Conservation (phyloP, 2,113 vertebrate genomes). For the Paedocypris sp. region DNA sequence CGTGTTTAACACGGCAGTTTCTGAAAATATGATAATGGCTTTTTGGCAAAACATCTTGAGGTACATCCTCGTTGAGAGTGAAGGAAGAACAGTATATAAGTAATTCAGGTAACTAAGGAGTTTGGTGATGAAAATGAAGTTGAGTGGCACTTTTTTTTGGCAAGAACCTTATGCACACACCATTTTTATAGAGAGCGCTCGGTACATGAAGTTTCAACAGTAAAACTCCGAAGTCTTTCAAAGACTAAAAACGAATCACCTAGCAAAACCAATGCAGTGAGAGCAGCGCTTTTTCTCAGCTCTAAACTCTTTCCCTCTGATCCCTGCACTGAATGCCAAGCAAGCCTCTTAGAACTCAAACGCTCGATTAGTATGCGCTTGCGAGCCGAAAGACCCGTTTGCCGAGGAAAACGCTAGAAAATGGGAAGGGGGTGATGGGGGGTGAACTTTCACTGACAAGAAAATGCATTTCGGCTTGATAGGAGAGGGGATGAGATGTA, state of each 20-base stretch:
- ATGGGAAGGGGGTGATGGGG: neutral
- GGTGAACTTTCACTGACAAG: slow-evolving; percentile 32
- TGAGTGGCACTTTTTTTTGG: neutral
- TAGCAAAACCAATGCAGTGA: slow-evolving; percentile 36
- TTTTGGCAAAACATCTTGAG: no score
- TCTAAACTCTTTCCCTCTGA: slow-evolving; percentile 13
- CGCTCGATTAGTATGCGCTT: slow-evolving; percentile 36
- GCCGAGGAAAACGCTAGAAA: neutral
- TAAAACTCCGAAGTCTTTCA: slow-evolving; percentile 39
- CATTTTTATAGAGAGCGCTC: slow-evolving; percentile 41
- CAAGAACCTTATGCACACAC: slow-evolving; percentile 25
- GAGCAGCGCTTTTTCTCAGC: slow-evolving; percentile 38
- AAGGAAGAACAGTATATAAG: no score
- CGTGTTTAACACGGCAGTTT: no score
- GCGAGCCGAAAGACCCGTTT: slow-evolving; percentile 24
- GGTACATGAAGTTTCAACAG: slow-evolving; percentile 38
- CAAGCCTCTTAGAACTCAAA: slow-evolving; percentile 26
- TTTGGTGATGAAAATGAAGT: no score
- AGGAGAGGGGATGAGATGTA: slow-evolving; percentile 32
- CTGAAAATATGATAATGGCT: no score
- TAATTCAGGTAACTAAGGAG: no score
- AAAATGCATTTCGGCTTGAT: slow-evolving; percentile 41
- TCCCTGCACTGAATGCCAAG: slow-evolving; percentile 44
- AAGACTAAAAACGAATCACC: slow-evolving; percentile 20
- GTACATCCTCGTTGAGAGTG: no score